Percentiles rank a stretch among this genome's conserved stretches.
Evolutionary conservation across 2,113 vertebrate genomes (phyloP).

Genomic region (Nothoprocta pentlandii): DNA sequence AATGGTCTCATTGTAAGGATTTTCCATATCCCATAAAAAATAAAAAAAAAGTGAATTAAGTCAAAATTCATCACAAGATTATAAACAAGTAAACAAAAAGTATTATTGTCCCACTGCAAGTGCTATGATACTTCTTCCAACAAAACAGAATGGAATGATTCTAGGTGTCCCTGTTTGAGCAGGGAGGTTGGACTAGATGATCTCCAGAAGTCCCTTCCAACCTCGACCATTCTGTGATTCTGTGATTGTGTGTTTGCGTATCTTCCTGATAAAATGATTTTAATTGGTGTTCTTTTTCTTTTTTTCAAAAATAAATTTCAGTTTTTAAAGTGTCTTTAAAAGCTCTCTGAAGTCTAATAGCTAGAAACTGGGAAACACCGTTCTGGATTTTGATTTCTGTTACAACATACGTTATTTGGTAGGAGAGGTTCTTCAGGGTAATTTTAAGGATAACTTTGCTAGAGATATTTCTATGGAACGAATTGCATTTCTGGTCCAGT

Average conservation of each 20-base stretch:
- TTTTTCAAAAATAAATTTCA: background rate
- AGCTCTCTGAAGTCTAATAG: background rate
- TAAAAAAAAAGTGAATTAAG: background rate
- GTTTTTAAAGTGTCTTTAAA: background rate
- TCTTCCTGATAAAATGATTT: background rate
- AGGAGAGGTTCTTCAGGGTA: background rate
- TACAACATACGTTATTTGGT: background rate
- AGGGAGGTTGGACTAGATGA: no score
- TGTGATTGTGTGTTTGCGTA: background rate
- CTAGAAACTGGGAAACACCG: background rate
- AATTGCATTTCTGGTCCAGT: background rate
- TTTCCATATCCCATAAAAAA: background rate
- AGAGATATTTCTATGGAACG: background rate
- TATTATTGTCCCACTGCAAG: accelerated
- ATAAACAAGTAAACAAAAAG: background rate
- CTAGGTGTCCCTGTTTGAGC: no score
- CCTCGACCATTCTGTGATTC: no score
- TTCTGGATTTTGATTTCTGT: background rate
- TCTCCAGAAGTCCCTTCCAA: no score
- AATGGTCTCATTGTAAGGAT: background rate
- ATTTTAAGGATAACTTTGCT: background rate
- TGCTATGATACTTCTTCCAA: background rate
- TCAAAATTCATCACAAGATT: background rate
- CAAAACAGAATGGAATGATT: background rate
- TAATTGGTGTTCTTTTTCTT: background rate